A percentile compares a stretch with the other conserved stretches of the same genome.
Evolutionary conservation across 2,113 vertebrate species (phyloP).

Genomic region (Lophura nycthemera): DNA sequence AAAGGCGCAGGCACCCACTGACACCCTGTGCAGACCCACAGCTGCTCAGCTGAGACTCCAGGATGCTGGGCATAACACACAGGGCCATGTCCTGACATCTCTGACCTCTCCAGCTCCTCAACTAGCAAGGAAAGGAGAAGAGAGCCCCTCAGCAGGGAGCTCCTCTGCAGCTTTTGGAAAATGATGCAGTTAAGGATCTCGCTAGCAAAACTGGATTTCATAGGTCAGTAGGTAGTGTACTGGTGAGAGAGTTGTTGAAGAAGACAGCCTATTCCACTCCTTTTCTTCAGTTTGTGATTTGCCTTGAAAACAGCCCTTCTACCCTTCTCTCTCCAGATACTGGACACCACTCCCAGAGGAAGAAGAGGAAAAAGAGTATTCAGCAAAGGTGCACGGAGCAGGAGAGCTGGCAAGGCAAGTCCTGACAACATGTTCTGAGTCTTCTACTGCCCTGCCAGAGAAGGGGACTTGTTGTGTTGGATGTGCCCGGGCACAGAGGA

Average conservation of each 20-base stretch:
- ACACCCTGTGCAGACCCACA: not conserved
- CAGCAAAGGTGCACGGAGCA: not conserved
- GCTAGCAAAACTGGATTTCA: not conserved
- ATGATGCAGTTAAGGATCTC: not conserved
- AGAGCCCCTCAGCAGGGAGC: not conserved
- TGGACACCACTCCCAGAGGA: not conserved
- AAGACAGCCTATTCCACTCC: not conserved
- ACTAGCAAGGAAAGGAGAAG: not conserved
- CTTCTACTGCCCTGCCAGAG: not conserved
- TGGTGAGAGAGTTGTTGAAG: not conserved
- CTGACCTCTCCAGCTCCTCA: not conserved
- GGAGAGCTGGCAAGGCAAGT: not conserved
- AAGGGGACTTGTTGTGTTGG: not conserved
- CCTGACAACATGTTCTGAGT: not conserved
- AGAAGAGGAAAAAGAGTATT: not conserved
- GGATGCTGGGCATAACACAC: rapidly evolving
- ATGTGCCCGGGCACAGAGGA: not conserved
- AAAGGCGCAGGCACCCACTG: not conserved
- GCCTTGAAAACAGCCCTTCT: not conserved
- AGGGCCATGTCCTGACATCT: not conserved
- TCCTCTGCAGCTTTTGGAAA: not conserved
- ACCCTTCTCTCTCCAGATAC: not conserved
- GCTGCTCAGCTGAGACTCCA: not conserved
- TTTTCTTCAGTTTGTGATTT: not conserved
- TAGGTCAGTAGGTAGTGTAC: not conserved